Percentiles rank a stretch among this genome's conserved stretches.
These are phyloP conservation scores for Macrotis lagotis DNA, from an alignment of 2,113 vertebrate species.

Conservation along the genomic window DNA sequence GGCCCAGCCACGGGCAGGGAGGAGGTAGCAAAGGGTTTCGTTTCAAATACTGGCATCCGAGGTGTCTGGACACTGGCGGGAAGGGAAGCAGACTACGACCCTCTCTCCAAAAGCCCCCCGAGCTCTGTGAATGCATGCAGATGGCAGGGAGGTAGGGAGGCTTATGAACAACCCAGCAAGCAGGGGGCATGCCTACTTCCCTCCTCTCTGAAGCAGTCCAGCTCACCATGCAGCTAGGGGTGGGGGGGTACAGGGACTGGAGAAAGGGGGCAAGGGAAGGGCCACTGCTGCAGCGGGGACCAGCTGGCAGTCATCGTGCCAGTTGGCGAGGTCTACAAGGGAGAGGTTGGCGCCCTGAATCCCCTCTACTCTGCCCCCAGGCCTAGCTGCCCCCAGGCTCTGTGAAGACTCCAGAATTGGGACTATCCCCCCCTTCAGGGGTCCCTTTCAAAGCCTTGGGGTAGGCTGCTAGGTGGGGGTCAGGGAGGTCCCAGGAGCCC, in stretches of 20 bases:
- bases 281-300: neutral
- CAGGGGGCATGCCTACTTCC: neutral
- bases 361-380: too few relatives aligned
- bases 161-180: neutral
- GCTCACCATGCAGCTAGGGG: neutral
- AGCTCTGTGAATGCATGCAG: neutral
- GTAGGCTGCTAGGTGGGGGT: neutral
- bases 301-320: neutral
- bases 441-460: neutral
- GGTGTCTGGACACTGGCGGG: neutral
- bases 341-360: neutral
- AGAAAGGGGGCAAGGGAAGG: too few relatives aligned
- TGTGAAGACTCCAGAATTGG: too few relatives aligned
- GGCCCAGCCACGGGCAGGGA: neutral
- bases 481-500: neutral
- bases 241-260: neutral
- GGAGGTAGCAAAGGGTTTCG: neutral
- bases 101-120: neutral
- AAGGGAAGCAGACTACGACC: neutral
- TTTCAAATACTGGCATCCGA: constrained; percentile 31
- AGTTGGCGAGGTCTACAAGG: neutral
- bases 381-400: neutral
- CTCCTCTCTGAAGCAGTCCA: neutral
- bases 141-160: neutral
- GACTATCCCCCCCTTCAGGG: neutral